phyloP scores from a whole-genome alignment of 2,797 vertebrate genomes.

The Labeo calbasu region DNA sequence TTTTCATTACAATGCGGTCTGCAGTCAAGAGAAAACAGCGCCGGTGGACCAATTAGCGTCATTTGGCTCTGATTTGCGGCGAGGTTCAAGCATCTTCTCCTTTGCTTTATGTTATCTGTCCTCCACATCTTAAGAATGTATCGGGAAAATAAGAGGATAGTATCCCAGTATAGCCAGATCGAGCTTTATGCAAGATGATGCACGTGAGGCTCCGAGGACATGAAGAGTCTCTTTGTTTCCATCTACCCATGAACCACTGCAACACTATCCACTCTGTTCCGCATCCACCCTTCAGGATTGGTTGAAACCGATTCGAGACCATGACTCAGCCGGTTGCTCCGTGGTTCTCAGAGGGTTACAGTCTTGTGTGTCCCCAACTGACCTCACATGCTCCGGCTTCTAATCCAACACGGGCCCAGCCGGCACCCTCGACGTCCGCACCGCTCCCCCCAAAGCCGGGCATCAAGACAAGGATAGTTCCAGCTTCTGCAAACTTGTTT shows the following conservation, averaged over 20 bases:
- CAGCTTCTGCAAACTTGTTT: conserved; percentile 19
- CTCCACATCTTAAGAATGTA: conserved; percentile 46
- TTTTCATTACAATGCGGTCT: conserved; percentile 52
- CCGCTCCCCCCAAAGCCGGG: not conserved
- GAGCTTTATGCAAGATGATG: conserved; percentile 43
- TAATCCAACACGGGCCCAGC: not conserved
- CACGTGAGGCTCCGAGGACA: conserved; percentile 34
- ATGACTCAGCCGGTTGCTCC: conserved; percentile 49
- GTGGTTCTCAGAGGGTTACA: conserved; percentile 55
- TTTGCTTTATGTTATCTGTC: conserved; percentile 45
- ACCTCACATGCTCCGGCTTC: conserved; percentile 30
- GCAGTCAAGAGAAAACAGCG: conserved; percentile 34
- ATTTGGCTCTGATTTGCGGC: conserved; percentile 42
- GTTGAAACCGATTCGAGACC: conserved; percentile 10
- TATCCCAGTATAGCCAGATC: conserved; percentile 37
- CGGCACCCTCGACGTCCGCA: not conserved
- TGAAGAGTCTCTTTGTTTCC: conserved; percentile 61
- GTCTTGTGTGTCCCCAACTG: conserved; percentile 53
- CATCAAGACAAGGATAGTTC: conserved; percentile 8
- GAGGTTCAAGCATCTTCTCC: conserved; percentile 48
- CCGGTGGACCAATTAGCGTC: conserved; percentile 47
- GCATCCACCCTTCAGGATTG: conserved; percentile 40
- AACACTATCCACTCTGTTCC: conserved; percentile 54
- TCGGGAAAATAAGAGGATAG: conserved; percentile 44
- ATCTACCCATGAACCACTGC: conserved; percentile 44